Evolutionary conservation across 2,888 invertebrate species (phyloP).

Genomic region (Steinernema hermaphroditum): DNA sequence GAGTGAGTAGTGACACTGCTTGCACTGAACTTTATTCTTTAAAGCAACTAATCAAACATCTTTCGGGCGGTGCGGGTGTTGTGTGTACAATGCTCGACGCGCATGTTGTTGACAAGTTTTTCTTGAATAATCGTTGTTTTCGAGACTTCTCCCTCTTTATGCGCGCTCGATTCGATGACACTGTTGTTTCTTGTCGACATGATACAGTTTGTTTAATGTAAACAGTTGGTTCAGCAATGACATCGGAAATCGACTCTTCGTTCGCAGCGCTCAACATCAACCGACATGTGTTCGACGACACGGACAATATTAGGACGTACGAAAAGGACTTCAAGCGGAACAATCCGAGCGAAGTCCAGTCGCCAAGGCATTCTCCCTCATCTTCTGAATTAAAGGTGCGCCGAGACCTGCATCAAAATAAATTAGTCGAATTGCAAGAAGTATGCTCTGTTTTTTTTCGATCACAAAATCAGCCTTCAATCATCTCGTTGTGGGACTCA

Average conservation of each 20-base stretch:
- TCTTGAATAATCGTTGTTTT: too few relatives aligned
- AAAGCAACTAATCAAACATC: conserved; percentile 25
- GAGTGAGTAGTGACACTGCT: conserved; percentile 7
- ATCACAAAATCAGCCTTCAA: too few relatives aligned
- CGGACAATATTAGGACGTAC: conserved; percentile 25
- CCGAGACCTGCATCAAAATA: too few relatives aligned
- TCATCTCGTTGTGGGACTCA: too few relatives aligned
- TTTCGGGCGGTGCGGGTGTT: not conserved
- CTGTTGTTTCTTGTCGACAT: too few relatives aligned
- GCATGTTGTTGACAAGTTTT: too few relatives aligned
- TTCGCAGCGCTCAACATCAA: conserved; percentile 29
- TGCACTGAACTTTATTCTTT: conserved; percentile 25
- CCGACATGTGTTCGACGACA: conserved; percentile 25
- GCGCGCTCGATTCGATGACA: too few relatives aligned
- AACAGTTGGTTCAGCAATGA: conserved; percentile 17
- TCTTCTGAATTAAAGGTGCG: conserved; percentile 10
- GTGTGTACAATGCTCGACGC: not conserved
- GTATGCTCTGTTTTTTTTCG: too few relatives aligned
- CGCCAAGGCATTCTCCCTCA: not conserved
- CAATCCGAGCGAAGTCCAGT: conserved; percentile 3
- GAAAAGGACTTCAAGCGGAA: conserved; percentile 24
- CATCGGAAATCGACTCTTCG: conserved; percentile 21
- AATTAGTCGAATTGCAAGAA: too few relatives aligned
- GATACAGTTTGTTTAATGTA: too few relatives aligned
- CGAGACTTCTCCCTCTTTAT: too few relatives aligned